Conservation (phyloP, 2,888 invertebrate species). For the Drosophila nigritarsus region DNA sequence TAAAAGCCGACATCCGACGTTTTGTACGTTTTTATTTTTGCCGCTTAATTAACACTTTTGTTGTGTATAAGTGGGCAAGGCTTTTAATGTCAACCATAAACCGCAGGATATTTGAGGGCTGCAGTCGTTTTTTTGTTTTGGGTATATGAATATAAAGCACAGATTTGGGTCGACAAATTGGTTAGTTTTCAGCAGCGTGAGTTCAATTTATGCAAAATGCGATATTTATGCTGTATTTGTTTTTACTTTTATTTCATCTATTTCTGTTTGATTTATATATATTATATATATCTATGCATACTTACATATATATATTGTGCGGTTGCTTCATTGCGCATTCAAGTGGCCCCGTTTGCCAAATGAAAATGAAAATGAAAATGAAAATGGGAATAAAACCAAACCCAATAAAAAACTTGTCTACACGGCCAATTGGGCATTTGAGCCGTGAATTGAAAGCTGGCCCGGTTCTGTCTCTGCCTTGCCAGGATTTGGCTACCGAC, state of each 20-base stretch:
- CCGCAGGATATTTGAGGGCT: slow-evolving; percentile 31
- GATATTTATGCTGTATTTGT: slow-evolving; percentile 27
- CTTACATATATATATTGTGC: slow-evolving; percentile 11
- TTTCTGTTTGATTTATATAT: slow-evolving; percentile 9
- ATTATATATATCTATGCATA: not conserved
- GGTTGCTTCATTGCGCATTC: slow-evolving; percentile 71
- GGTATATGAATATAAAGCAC: slow-evolving; percentile 58
- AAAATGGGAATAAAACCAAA: slow-evolving; percentile 20
- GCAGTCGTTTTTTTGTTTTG: slow-evolving; percentile 21
- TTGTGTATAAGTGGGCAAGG: slow-evolving; percentile 27
- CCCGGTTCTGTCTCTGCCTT: slow-evolving; percentile 17
- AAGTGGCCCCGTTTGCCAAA: slow-evolving; percentile 73
- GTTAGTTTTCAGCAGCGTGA: slow-evolving; percentile 22
- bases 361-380: slow-evolving; percentile 64
- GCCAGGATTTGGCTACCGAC: slow-evolving; percentile 35
- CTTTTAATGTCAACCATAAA: slow-evolving; percentile 59
- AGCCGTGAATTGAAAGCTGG: slow-evolving; percentile 42
- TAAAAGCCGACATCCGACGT: slow-evolving; percentile 52
- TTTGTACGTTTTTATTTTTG: slow-evolving; percentile 36
- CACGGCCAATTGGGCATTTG: slow-evolving; percentile 71
- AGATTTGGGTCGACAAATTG: slow-evolving; percentile 57
- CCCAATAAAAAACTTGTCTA: slow-evolving; percentile 55
- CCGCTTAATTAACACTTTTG: slow-evolving; percentile 71
- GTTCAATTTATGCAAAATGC: slow-evolving; percentile 61
- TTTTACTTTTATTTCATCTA: not conserved